Evolutionary conservation across 1,140 invertebrate species (phyloP).

Genomic region (Lepidurus packardi): DNA sequence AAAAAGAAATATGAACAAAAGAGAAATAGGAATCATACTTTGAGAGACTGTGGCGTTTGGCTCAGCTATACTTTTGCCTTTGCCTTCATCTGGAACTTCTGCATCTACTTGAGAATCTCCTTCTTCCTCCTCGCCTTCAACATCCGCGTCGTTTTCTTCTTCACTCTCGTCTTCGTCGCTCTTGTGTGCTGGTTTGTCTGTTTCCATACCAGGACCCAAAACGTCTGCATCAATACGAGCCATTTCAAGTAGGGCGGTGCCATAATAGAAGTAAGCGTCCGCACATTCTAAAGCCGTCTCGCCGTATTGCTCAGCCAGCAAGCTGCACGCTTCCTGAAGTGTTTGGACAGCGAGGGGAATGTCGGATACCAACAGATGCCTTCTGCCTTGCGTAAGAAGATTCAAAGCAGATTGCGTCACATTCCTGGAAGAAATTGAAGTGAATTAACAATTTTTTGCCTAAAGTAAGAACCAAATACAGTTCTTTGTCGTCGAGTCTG

Average conservation of each 20-base stretch:
- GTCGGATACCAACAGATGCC: slow-evolving; percentile 73
- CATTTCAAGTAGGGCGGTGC: slow-evolving; percentile 71
- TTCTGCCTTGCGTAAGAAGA: slow-evolving; percentile 60
- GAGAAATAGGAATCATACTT: neutral
- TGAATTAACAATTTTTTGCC: neutral
- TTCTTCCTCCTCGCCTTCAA: slow-evolving; percentile 45
- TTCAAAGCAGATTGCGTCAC: slow-evolving; percentile 44
- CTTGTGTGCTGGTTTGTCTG: slow-evolving; percentile 43
- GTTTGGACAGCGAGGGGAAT: slow-evolving; percentile 66
- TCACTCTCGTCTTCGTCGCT: slow-evolving; percentile 38
- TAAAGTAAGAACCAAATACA: neutral
- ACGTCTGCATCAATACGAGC: slow-evolving; percentile 73
- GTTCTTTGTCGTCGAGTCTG: neutral
- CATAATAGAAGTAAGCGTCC: slow-evolving; percentile 73
- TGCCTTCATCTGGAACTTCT: slow-evolving; percentile 32
- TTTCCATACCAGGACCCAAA: slow-evolving; percentile 64
- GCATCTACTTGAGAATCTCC: slow-evolving; percentile 40
- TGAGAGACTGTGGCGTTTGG: neutral
- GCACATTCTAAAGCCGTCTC: slow-evolving; percentile 70
- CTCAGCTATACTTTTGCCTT: slow-evolving; percentile 32
- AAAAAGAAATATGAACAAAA: neutral
- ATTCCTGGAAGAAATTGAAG: slow-evolving; percentile 28
- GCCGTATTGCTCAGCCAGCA: slow-evolving; percentile 63
- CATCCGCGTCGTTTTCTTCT: slow-evolving; percentile 41
- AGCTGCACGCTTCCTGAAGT: slow-evolving; percentile 66